Base-by-base conservation (phyloP, 1,140 invertebrate species). In the Camponotus vicinus region DNA sequence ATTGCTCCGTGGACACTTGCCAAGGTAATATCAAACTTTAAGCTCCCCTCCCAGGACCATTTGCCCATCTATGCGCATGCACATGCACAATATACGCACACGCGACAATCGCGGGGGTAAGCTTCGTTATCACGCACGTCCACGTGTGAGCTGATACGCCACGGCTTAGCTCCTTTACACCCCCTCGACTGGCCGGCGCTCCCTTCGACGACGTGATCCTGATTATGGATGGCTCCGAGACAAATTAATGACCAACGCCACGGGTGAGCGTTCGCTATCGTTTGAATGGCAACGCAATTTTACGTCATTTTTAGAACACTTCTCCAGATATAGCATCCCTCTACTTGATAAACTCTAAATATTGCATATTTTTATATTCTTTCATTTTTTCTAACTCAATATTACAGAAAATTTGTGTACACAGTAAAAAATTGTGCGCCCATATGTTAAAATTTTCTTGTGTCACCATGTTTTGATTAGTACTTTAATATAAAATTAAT, bases 1-100 rank as follows among this genome's bases (percentile, higher is more conserved):
- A 93, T 93, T 89, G 90, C 89, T 27, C 1, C 91, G 90, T 93
- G 92, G 92, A 93, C 89, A 92, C 89, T 91, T 93, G 92, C 92
- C 93, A 93, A 92, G 90, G 90, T 92, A 94, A 93, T 93, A 93
- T 94, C 89, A 92, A 94, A 93, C 92, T 92, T 93, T 91, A 92
- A 89, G 90, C 92, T 87, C 86, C 78, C 49, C 42, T 85, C 86
- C 61, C 45, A 57, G 69, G 66, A 57, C 45, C 45, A 86, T 59
- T 78, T 70, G 49, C 32, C 69, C 77, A 69, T 49, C 37, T 63
- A 83, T 69, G 57, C 55, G 15, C 73, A 49, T 87, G 80, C 87
- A 75, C 76, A 37, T 86, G 73, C 85, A 83, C 67, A 80, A 75
- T 71, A 52, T 73, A 80, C 42, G 82, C 59, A 77, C 63, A 76